Evolutionary conservation across 2,113 vertebrate species (phyloP), one percentile per base, ranked within the genome.

Genomic region (Entosphenus tridentatus): DNA sequence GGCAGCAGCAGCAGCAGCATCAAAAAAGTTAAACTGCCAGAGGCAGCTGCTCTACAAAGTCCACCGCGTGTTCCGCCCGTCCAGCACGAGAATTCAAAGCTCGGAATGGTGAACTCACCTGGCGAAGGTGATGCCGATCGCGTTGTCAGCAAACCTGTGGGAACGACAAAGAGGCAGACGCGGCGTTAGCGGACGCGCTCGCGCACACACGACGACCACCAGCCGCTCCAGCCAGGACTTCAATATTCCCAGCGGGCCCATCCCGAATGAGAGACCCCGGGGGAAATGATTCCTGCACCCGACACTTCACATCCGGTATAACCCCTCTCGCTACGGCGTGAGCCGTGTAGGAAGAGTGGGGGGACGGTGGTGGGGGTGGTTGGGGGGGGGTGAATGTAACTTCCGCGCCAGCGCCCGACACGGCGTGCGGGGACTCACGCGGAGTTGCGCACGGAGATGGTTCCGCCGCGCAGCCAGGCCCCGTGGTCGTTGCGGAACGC

Each of bases 401-500:
- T 5, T 39, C 39, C 39, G 39, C 4, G 39, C 39, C 39, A 39
- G 39, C 39, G 39, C 39, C 4, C 6, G 39, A 39, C 39, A 7
- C 39, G 4, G 39, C 39, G 5, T 39, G 39, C 6, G 39, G 39
- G 39, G 6, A 39, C 39, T 39, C 39, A 39, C 39, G 39, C 39
- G 39, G 39, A 39, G 6, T 39, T 39, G 39, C 39, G 39, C 39
- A 39, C 39, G 39, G 39, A 39, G 39, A 98, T 82, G 9, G 96
- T 91, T 70, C 93, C 92, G 68, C 93, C 93, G 14, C 93, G 81
- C 73, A 98, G 81, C 93, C 93, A 98, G 71, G 93, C 93, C 17
- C 93, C 93, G 0, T 96, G 90, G 79, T 96, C 88, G 77, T 98
- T 98, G 82, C 96, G 96, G 75, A 89, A 96, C 72, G 93, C 92